These are phyloP conservation scores for Lycaena phlaeas DNA, from an alignment of 2,888 invertebrate species.

Conservation along the genomic window DNA sequence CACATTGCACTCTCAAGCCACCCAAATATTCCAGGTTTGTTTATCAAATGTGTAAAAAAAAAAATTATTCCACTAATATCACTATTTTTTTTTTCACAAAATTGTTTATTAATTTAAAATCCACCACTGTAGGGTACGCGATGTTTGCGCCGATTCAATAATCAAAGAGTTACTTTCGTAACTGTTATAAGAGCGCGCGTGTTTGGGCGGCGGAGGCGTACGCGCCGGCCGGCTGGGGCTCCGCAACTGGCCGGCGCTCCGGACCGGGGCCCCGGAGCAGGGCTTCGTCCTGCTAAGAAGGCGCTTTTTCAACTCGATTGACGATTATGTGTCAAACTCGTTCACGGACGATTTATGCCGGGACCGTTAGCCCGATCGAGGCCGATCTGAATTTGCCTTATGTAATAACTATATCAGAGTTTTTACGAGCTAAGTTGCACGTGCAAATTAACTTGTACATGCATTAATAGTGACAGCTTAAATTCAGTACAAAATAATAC, in stretches of 20 bases:
- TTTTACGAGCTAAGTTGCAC: too few species aligned
- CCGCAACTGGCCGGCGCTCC: constrained; percentile 9
- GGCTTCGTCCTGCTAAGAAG: constrained; percentile 22
- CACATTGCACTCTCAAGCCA: constrained; percentile 14
- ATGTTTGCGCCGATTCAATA: too few species aligned
- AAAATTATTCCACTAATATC: too few species aligned
- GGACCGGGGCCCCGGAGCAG: constrained; percentile 15
- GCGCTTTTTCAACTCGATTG: constrained; percentile 25
- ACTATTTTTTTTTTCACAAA: too few species aligned
- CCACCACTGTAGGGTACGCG: too few species aligned
- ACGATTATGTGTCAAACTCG: constrained; percentile 27
- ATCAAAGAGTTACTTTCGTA: too few species aligned
- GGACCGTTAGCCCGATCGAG: constrained; percentile 25
- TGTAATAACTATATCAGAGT: constrained; percentile 6
- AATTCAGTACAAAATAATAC: too few species aligned
- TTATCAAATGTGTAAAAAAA: too few species aligned
- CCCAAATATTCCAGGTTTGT: too few species aligned
- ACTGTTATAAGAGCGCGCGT: constrained; percentile 10
- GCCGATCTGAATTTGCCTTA: constrained; percentile 11
- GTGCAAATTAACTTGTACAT: neutral
- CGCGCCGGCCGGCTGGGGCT: constrained; percentile 4
- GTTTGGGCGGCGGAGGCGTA: neutral
- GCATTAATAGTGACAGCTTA: too few species aligned
- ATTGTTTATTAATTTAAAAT: too few species aligned
- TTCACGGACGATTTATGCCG: constrained; percentile 22